Percentiles rank a stretch among this genome's conserved stretches.
These are phyloP conservation scores for Eleginops maclovinus DNA, from an alignment of 2,113 vertebrate genomes.

Conservation along the genomic window DNA sequence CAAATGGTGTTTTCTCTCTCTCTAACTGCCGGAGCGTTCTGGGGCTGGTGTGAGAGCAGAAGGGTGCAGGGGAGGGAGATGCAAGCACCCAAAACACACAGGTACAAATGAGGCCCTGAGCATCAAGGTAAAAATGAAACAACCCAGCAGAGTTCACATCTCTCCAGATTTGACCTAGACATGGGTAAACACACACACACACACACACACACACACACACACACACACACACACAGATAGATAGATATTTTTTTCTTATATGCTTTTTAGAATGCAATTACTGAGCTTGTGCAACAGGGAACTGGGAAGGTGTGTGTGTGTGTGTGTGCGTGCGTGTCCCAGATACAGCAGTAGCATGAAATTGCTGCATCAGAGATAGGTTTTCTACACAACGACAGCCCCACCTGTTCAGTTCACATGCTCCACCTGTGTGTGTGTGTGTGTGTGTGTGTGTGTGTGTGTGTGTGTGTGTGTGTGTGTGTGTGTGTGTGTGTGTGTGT, in stretches of 20 bases:
- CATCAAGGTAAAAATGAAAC: constrained; percentile 68
- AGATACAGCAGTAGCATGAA: constrained; percentile 64
- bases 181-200: constrained; percentile 34
- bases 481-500: too few relatives aligned
- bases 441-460: constrained; percentile 14
- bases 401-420: constrained; percentile 66
- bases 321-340: constrained; percentile 57
- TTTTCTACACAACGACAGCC: constrained; percentile 52
- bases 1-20: background rate
- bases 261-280: constrained; percentile 49
- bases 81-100: constrained; percentile 58
- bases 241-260: too few relatives aligned
- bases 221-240: constrained; percentile 13
- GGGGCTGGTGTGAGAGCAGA: too few relatives aligned
- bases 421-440: constrained; percentile 46
- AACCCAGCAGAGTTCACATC: constrained; percentile 58
- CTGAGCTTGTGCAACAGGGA: constrained; percentile 47
- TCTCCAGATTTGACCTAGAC: constrained; percentile 50
- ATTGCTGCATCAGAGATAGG: constrained; percentile 63
- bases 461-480: constrained; percentile 3
- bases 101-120: constrained; percentile 73
- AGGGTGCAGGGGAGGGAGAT: constrained; percentile 25
- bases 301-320: constrained; percentile 22
- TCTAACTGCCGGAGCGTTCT: background rate
- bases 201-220: constrained; percentile 29